Percentiles rank a stretch among this genome's conserved stretches.
phyloP scores from a whole-genome alignment of 2,888 invertebrate genomes.

The Leptura quadrifasciata region DNA sequence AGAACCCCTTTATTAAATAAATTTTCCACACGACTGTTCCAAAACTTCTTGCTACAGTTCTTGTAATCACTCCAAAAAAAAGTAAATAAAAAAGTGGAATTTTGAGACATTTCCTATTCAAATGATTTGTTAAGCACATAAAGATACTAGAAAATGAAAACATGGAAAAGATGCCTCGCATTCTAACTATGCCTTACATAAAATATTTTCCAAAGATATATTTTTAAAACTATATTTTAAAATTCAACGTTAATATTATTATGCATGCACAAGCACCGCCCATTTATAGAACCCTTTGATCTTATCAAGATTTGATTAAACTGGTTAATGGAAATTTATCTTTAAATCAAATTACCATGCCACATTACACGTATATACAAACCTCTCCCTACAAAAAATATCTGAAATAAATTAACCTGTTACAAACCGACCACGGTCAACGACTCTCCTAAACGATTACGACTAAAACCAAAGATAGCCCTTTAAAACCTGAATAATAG shows the following conservation, averaged over 20 bases:
- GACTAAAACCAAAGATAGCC: conserved; percentile 20
- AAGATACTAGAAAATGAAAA: too few relatives aligned
- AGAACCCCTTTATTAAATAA: too few relatives aligned
- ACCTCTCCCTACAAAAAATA: conserved; percentile 25
- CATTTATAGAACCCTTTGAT: conserved; percentile 23
- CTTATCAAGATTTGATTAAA: conserved; percentile 28
- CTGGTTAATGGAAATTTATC: conserved; percentile 31
- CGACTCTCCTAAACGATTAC: conserved; percentile 10
- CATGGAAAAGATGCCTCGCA: too few relatives aligned
- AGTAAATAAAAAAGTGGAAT: too few relatives aligned
- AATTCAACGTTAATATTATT: background rate
- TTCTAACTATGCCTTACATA: too few relatives aligned
- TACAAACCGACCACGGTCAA: conserved; percentile 31
- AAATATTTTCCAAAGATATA: too few relatives aligned
- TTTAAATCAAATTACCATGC: conserved; percentile 18
- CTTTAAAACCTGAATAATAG: conserved; percentile 16
- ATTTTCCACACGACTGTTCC: too few relatives aligned
- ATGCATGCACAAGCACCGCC: conserved; percentile 1
- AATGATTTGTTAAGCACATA: too few relatives aligned
- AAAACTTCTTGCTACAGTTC: too few relatives aligned
- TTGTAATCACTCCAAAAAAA: too few relatives aligned
- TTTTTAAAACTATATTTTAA: too few relatives aligned
- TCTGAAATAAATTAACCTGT: conserved; percentile 29
- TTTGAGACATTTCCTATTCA: too few relatives aligned
- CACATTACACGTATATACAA: background rate